phyloP scores from a whole-genome alignment of 2,797 vertebrate genomes.

The Distichodus sexfasciatus region DNA sequence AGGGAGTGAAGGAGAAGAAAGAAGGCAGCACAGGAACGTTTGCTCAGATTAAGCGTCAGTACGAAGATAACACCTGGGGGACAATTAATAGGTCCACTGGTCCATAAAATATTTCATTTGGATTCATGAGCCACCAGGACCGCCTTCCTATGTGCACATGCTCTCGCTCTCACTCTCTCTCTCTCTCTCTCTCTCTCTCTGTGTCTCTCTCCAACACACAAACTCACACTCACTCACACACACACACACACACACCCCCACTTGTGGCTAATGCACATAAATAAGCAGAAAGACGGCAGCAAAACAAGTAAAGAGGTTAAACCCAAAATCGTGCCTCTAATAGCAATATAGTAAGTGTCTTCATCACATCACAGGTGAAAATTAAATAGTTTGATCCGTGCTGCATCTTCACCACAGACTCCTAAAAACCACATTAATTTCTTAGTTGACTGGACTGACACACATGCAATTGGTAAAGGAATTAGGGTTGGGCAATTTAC shows the following conservation, averaged over 20 bases:
- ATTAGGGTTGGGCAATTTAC: no score
- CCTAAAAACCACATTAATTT: constrained; percentile 10
- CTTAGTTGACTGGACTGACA: constrained; percentile 24
- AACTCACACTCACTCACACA: constrained; percentile 46
- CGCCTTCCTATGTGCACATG: constrained; percentile 44
- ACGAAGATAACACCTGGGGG: constrained; percentile 82
- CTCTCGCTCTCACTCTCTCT: constrained; percentile 54
- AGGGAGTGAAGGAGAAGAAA: constrained; percentile 58
- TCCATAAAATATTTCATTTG: constrained; percentile 90
- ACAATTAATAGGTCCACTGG: constrained; percentile 94
- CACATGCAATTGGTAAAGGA: constrained; percentile 21
- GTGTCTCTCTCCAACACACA: constrained; percentile 45
- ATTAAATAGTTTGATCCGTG: constrained; percentile 10
- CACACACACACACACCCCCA: constrained; percentile 35
- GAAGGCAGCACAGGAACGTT: constrained; percentile 77
- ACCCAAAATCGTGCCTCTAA: constrained; percentile 30
- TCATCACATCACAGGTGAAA: constrained; percentile 28
- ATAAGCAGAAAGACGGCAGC: not conserved
- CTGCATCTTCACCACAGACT: constrained; percentile 6
- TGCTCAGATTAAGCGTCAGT: constrained; percentile 81
- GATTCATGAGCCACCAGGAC: constrained; percentile 71
- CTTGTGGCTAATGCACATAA: constrained; percentile 12
- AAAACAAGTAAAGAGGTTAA: constrained; percentile 23
- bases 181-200: constrained; percentile 55
- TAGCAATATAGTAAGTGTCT: constrained; percentile 35